These are phyloP conservation scores for Acestrorhynchus altus DNA, from an alignment of 2,797 vertebrate species.

Conservation along the genomic window DNA sequence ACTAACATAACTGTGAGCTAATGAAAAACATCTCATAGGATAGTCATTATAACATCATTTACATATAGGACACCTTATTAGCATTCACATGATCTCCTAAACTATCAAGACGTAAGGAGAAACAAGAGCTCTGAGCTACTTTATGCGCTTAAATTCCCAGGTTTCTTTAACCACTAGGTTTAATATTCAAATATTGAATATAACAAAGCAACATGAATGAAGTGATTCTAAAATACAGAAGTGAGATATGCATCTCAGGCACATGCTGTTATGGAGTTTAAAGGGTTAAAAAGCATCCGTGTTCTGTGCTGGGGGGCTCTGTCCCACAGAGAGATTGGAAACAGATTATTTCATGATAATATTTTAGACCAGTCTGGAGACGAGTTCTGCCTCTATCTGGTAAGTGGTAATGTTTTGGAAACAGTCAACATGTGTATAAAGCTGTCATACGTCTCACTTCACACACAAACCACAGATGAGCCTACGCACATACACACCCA, in stretches of 20 bases:
- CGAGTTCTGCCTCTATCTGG: not conserved
- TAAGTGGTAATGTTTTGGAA: slow-evolving; percentile 28
- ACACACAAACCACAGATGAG: not conserved
- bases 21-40: too few species aligned
- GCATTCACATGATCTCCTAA: too few species aligned
- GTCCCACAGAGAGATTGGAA: slow-evolving; percentile 19
- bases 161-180: not conserved
- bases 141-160: not conserved
- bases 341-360: slow-evolving; percentile 12
- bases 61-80: too few species aligned
- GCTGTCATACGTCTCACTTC: not conserved
- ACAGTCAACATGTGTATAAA: slow-evolving; percentile 23
- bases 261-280: not conserved
- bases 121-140: not conserved
- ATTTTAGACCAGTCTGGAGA: not conserved
- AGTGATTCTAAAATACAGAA: not conserved
- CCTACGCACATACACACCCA: not conserved
- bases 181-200: not conserved
- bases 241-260: not conserved
- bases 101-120: too few species aligned
- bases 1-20: not conserved
- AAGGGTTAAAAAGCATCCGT: not conserved
- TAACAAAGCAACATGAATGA: not conserved
- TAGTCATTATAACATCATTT: too few species aligned
- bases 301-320: slow-evolving; percentile 4